Percentiles rank a stretch among this genome's conserved stretches.
Conservation (phyloP, 2,113 vertebrate species). For the Etia nguti region DNA sequence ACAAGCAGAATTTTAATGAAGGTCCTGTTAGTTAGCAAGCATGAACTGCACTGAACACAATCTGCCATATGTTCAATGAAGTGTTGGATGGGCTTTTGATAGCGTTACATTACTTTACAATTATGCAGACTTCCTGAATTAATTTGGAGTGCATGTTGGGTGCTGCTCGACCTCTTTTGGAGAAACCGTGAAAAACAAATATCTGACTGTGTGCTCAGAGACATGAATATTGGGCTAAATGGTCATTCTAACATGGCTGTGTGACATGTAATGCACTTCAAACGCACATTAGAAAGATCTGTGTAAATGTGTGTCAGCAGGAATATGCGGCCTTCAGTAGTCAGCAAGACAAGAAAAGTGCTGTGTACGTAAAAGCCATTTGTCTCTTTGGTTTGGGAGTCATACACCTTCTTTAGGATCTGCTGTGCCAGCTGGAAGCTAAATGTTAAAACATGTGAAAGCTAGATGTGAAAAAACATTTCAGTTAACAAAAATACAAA, state of each 20-base stretch:
- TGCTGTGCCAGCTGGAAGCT: not conserved
- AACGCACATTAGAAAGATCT: not conserved
- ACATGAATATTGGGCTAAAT: not conserved
- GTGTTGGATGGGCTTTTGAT: not conserved
- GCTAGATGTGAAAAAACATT: not conserved
- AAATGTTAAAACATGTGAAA: not conserved
- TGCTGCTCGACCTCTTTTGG: not conserved
- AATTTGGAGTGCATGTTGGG: not conserved
- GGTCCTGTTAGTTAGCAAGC: conserved; percentile 26
- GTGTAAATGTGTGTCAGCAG: not conserved
- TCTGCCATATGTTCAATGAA: not conserved
- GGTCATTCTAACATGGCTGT: not conserved
- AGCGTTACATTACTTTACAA: not conserved
- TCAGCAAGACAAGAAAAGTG: not conserved
- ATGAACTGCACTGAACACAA: not conserved
- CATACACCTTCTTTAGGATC: not conserved
- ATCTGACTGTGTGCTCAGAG: not conserved
- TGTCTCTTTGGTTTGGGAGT: not conserved
- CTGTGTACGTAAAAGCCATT: not conserved
- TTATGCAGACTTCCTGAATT: not conserved
- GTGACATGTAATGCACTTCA: not conserved
- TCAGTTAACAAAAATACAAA: not conserved
- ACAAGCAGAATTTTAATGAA: conserved; percentile 49
- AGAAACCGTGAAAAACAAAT: not conserved
- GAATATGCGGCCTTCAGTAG: not conserved